Percentiles rank a stretch among this genome's conserved stretches.
phyloP scores from a whole-genome alignment of 1,140 invertebrate genomes.

The Pachyrhynchus sulphureomaculatus region DNA sequence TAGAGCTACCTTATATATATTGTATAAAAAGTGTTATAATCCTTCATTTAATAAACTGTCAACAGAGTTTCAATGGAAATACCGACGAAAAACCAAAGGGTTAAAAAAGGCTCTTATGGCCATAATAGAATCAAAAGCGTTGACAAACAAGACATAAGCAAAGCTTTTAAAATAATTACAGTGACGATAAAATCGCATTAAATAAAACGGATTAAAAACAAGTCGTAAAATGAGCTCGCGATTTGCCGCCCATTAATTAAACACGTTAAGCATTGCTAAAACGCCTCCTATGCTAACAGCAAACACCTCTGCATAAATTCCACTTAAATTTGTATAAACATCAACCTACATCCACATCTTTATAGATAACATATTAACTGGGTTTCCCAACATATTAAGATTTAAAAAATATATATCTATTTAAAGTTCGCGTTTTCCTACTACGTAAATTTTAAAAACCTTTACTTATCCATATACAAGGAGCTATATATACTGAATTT shows the following conservation, averaged over 20 bases:
- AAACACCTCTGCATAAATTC: conserved; percentile 26
- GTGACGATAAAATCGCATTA: conserved; percentile 19
- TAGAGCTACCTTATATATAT: too few species aligned
- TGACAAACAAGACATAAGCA: conserved; percentile 8
- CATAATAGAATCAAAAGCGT: conserved; percentile 24
- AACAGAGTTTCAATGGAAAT: background rate
- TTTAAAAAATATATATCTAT: too few species aligned
- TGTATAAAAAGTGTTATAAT: too few species aligned
- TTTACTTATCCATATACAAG: too few species aligned
- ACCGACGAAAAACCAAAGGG: background rate
- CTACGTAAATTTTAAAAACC: too few species aligned
- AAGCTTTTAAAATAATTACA: conserved; percentile 27
- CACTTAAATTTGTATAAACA: conserved; percentile 29
- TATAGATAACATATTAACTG: background rate
- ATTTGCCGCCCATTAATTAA: conserved; percentile 26
- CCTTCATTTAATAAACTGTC: too few species aligned
- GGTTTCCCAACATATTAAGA: too few species aligned
- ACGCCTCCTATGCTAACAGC: conserved; percentile 10
- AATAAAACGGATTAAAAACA: conserved; percentile 24
- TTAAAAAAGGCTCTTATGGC: background rate
- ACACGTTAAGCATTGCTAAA: conserved; percentile 21
- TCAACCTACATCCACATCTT: conserved; percentile 7
- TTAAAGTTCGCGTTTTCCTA: too few species aligned
- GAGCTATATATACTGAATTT: too few species aligned
- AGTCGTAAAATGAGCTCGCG: conserved; percentile 17